Evolutionary conservation across 2,113 vertebrate species (phyloP).

Genomic region (Mesoclemmys tuberculata): DNA sequence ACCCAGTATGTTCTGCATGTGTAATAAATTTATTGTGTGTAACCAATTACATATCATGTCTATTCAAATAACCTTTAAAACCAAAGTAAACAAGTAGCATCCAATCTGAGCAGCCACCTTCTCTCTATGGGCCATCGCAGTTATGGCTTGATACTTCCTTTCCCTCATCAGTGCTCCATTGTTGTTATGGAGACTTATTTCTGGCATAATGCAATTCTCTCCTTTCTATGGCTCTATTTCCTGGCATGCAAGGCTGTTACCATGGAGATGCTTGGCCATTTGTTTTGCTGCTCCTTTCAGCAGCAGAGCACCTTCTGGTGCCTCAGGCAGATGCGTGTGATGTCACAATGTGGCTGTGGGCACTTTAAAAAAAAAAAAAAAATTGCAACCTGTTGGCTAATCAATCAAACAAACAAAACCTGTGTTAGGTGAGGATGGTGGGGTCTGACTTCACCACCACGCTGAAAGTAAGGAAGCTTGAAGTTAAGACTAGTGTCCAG

Average conservation of each 20-base stretch:
- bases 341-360: background rate
- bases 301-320: background rate
- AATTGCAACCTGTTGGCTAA: background rate
- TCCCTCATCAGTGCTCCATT: background rate
- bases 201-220: background rate
- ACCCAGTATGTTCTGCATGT: accelerated
- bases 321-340: background rate
- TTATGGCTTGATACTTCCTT: background rate
- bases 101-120: background rate
- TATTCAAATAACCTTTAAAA: background rate
- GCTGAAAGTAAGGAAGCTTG: background rate
- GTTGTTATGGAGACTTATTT: background rate
- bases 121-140: background rate
- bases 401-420: background rate
- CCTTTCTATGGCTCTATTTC: background rate
- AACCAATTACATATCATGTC: accelerated
- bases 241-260: background rate
- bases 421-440: background rate
- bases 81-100: background rate
- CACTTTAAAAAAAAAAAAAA: background rate
- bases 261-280: background rate
- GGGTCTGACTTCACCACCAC: background rate
- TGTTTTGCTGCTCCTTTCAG: background rate
- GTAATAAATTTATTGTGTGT: background rate
- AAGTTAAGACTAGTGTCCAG: background rate